Conservation (phyloP, 2,797 vertebrate species). For the Esox masquinongy region DNA sequence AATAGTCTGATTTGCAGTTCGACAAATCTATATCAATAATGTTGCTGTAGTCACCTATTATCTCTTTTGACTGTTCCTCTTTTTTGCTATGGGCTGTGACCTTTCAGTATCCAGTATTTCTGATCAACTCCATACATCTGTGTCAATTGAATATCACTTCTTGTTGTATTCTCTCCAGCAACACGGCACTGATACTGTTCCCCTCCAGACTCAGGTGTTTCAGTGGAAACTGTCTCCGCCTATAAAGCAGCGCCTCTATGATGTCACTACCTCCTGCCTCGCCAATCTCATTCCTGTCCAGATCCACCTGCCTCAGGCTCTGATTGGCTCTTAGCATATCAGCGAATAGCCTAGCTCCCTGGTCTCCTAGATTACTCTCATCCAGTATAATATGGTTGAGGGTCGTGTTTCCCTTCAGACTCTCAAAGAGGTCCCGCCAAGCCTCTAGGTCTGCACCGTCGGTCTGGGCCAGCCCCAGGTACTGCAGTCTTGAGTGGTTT, state of each 20-base stretch:
- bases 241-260: constrained; percentile 65
- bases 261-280: constrained; percentile 78
- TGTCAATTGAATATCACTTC: constrained; percentile 56
- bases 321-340: constrained; percentile 67
- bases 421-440: constrained; percentile 78
- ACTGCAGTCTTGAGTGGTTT: constrained; percentile 72
- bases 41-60: too few relatives aligned
- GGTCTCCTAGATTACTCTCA: constrained; percentile 76
- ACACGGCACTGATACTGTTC: constrained; percentile 71
- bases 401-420: constrained; percentile 69
- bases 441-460: constrained; percentile 58
- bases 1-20: constrained; percentile 1
- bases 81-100: background rate
- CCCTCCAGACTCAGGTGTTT: constrained; percentile 74
- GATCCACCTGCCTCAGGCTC: constrained; percentile 71
- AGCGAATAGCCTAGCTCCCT: constrained; percentile 73
- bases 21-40: background rate
- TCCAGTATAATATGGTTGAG: constrained; percentile 76
- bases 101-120: background rate
- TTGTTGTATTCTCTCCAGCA: constrained; percentile 72
- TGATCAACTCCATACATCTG: background rate
- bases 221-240: constrained; percentile 56
- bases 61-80: background rate
- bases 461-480: constrained; percentile 78
- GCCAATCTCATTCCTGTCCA: constrained; percentile 75